phyloP scores from a whole-genome alignment of 2,113 vertebrate genomes.

The Actenoides lindsayi region DNA sequence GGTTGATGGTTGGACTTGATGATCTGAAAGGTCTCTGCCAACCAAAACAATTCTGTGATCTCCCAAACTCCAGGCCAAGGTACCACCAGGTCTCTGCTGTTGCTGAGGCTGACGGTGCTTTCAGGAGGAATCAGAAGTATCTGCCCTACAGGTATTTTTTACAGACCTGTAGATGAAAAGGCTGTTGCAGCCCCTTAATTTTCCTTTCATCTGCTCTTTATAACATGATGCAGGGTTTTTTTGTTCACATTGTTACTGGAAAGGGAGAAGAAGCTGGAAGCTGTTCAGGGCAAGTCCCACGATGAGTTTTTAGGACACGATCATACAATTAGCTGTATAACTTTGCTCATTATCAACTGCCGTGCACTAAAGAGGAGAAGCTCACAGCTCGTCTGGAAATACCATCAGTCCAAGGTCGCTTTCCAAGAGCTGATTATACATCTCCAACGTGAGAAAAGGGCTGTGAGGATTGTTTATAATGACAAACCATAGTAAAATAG shows the following conservation, averaged over 20 bases:
- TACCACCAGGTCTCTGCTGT: neutral
- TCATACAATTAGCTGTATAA: neutral
- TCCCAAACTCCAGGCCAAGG: neutral
- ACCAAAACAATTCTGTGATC: too few species aligned
- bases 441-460: neutral
- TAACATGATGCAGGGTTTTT: neutral
- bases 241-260: neutral
- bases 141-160: conserved; percentile 1
- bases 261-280: conserved; percentile 12
- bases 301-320: neutral
- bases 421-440: neutral
- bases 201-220: conserved; percentile 47
- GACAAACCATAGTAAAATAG: accelerated
- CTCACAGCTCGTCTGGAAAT: neutral
- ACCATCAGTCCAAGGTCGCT: accelerated
- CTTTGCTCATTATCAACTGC: neutral
- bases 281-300: neutral
- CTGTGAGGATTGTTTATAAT: neutral
- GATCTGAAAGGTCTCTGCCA: too few species aligned
- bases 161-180: conserved; percentile 35
- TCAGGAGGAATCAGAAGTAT: conserved; percentile 8
- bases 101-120: neutral
- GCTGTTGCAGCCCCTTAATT: neutral
- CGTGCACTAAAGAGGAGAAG: neutral
- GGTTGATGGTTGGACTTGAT: too few species aligned